Base-by-base conservation (phyloP, 2,113 vertebrate genomes). In the Apodemus speciosus region DNA sequence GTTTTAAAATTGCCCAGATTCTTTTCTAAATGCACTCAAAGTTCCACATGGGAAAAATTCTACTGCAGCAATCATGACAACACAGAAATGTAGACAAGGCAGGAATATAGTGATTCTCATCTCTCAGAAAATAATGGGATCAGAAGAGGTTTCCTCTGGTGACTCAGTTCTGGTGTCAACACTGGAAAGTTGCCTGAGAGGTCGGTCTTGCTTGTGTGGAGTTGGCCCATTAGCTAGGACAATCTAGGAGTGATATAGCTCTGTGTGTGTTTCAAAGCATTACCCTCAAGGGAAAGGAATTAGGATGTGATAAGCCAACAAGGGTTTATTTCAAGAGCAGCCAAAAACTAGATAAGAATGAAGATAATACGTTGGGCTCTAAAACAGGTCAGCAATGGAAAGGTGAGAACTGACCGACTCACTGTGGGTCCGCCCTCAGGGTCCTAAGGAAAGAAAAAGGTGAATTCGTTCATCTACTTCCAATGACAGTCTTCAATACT, bases 391-490 rank as follows among this genome's bases (percentile, higher is more conserved):
- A 62, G 9, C 16, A 11, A 27, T 32, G 84, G 38, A 69, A 92
- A 94, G 35, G 66, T 87, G 81, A 75, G 66, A 91, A 20, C 64
- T 90, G 27, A 53, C 13, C 53, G 27, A 53, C 35, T 62, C 60
- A 81, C 62, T 40, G 32, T 84, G 38, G 32, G 62, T 81, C 95
- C 69, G 9, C 60, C n/a, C 68, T 90, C n/a, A 27, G 18, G 88
- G 18, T 85, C 80, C 81, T 64, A 86, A 88, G 92, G 40, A 60
- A 62, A 51, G 89, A 94, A 76, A 84, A 85, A 85, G 93, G 21
- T 85, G 60, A 51, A 14, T 76, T 80, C 64, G 90, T 49, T 84
- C 68, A 51, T 68, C 73, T 92, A 49, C 46, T 38, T 79, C 8
- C 53, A 64, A 46, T 46, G 43, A 53, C n/a, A 49, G 92, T 60